phyloP scores from a whole-genome alignment of 2,888 invertebrate genomes.

The Steinernema carpocapsae region DNA sequence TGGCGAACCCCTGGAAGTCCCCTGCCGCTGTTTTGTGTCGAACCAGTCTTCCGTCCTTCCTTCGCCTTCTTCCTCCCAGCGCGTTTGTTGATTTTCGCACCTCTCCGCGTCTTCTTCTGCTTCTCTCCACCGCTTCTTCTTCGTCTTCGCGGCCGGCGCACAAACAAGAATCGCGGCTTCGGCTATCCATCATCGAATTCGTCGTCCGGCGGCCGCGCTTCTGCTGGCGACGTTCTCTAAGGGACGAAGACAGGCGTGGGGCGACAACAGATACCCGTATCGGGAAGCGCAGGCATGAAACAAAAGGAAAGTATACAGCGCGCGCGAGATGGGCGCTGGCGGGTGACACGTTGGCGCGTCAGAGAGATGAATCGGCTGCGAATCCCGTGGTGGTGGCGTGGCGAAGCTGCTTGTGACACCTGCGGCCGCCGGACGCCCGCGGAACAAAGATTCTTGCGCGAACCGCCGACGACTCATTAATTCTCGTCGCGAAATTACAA shows the following conservation, averaged over 20 bases:
- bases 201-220: background rate
- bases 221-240: background rate
- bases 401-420: background rate
- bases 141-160: background rate
- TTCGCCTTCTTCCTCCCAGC: no score
- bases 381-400: slow-evolving; percentile 1
- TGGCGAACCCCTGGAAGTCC: slow-evolving; percentile 20
- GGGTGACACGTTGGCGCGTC: slow-evolving; percentile 25
- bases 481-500: slow-evolving; percentile 32
- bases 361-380: background rate
- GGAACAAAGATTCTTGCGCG: slow-evolving; percentile 25
- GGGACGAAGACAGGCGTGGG: background rate
- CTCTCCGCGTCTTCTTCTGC: slow-evolving; percentile 1
- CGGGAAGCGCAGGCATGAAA: slow-evolving; percentile 23
- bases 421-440: slow-evolving; percentile 21
- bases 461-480: slow-evolving; percentile 23
- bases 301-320: slow-evolving; percentile 19
- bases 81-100: slow-evolving; percentile 32
- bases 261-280: slow-evolving; percentile 21
- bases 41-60: slow-evolving; percentile 22
- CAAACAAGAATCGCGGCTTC: slow-evolving; percentile 30
- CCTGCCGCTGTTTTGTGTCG: background rate
- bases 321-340: background rate
- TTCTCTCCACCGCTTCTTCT: background rate
- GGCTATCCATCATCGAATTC: slow-evolving; percentile 13